A percentile compares a stretch with the other conserved stretches of the same genome.
Conservation (phyloP, 2,888 invertebrate genomes). For the Nephrotoma guestfalica region DNA sequence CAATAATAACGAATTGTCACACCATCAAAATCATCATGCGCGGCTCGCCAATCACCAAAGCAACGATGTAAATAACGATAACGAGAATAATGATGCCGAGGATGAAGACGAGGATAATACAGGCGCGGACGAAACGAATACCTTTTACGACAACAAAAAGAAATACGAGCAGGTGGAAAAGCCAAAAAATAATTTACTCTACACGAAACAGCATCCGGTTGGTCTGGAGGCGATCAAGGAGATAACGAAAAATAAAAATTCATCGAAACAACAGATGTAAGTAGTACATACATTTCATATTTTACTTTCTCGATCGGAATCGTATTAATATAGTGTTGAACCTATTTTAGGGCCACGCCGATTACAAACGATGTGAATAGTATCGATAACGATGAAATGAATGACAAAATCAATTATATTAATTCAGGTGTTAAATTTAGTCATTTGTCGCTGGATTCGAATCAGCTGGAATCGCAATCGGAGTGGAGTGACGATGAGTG, state of each 20-base stretch:
- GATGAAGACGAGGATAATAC: not conserved
- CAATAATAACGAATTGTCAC: not conserved
- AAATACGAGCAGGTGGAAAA: constrained; percentile 21
- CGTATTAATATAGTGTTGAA: not conserved
- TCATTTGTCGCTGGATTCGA: constrained; percentile 30
- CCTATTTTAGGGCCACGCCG: not conserved
- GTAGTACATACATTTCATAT: constrained; percentile 22
- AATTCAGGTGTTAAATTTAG: constrained; percentile 34
- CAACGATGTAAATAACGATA: not conserved
- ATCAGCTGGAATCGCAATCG: constrained; percentile 56
- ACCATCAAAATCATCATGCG: not conserved
- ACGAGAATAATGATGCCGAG: constrained; percentile 4
- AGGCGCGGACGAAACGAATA: not conserved
- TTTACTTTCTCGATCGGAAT: not conserved
- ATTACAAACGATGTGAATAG: constrained; percentile 13
- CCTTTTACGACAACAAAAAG: constrained; percentile 13
- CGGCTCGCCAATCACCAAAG: not conserved
- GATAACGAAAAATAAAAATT: constrained; percentile 48
- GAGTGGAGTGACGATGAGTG: constrained; percentile 62
- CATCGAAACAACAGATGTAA: constrained; percentile 23
- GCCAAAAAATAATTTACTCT: constrained; percentile 10
- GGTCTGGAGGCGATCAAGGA: constrained; percentile 66
- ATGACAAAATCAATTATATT: constrained; percentile 17
- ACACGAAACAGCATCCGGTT: constrained; percentile 42
- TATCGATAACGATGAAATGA: constrained; percentile 20